Evolutionary conservation across 2,113 vertebrate genomes (phyloP), one percentile per base, ranked within the genome.

Genomic region (Clarias macrocephalus): DNA sequence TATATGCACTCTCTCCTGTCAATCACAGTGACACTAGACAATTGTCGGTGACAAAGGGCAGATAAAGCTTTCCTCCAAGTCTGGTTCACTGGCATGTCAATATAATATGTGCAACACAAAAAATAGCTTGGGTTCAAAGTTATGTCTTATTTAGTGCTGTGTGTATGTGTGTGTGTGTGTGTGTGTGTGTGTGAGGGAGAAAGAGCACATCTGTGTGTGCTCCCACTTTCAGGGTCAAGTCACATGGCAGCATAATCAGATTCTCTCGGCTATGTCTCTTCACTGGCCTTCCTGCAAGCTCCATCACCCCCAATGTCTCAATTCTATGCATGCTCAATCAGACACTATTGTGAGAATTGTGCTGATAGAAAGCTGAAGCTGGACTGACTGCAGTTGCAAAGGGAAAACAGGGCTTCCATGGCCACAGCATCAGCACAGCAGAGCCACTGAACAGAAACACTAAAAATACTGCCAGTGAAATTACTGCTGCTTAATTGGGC

Each of bases 281-380:
- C 42, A 48, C 81, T 88, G 82, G 73, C 89, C 81, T 80, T 81
- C 82, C 54, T 79, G 77, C 81, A 72, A 48, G 80, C 88, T 89
- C 83, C 88, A 75, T 62, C 86, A 76, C 86, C 85, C 28, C 88
- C 86, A 59, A 42, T 80, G 85, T 82, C 88, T 75, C 62, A 83
- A 89, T 91, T 88, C 81, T 89, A 90, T 90, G 87, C 87, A 90
- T 91, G 89, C 56, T 81, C 83, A 90, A 90, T 91, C 87, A 89
- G 89, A 89, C 18, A 23, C 83, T 83, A 73, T 81, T 75, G 87
- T 82, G 73, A 76, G 87, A 65, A 59, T 59, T 80, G 54, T 80
- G 59, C 63, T 76, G 86, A 89, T 63, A 89, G 86, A 81, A 88
- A 89, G 79, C 84, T 16, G 85, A 88, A 76, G 52, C 84, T 85